Evolutionary conservation across 2,888 invertebrate genomes (phyloP), one percentile per base, ranked within the genome.

Genomic region (Standfussiana lucernea): DNA sequence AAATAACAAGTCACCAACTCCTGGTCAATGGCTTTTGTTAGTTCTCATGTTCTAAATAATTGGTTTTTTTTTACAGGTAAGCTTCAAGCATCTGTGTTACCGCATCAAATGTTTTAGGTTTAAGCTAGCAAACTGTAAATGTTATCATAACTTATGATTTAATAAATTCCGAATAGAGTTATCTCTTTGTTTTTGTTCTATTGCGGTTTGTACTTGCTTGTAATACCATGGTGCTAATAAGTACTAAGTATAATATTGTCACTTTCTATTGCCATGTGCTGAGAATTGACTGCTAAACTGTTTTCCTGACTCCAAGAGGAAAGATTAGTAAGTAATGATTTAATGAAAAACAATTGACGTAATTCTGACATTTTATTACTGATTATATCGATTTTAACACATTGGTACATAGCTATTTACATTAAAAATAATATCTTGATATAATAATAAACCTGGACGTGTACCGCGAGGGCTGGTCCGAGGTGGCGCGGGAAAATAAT

Each of bases 41-140:
- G n/a, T 28, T 21, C 18, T 35, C 21, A 1, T 18, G 21, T 56
- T 28, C 11, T 40, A 35, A 67, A 35, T 13, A 24, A 42, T 35
- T 59, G 0, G n/a, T 62, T 37, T 72, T 70, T 75, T 72, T 79
- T 92, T 91, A 13, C 92, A 93, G 93, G 91, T 92, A 91, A 89
- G 18, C 75, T 72, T 47, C 73, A 77, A 77, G 53, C 72, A 89
- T 78, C 83, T 82, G 82, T 83, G 82, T 86, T 90, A 90, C 89
- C 80, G 75, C 84, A 82, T 88, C 84, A 89, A 90, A 91, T 89
- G 85, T 78, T 80, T 91, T 94, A 94, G 90, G 88, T 90, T 87
- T 95, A 95, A 95, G 95, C 90, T 95, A 95, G 94, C 83, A 93
- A 93, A 89, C 82, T 92, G 92, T 95, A 92, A 13, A 91, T 90